These are phyloP conservation scores for Ptilodon capucinus DNA, from an alignment of 2,888 invertebrate species.

Conservation along the genomic window DNA sequence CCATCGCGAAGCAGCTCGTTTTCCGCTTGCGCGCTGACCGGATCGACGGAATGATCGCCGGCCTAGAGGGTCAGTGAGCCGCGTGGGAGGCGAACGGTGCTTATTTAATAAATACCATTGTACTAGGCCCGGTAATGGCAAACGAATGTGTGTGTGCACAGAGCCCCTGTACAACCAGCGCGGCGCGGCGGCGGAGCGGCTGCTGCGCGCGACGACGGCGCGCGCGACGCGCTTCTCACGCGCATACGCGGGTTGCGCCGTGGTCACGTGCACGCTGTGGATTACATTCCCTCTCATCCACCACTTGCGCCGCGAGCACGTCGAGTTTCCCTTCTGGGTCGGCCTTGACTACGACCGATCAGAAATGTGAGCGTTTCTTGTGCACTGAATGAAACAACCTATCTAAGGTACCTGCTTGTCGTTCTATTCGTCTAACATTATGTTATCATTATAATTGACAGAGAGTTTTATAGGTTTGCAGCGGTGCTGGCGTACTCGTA, in stretches of 20 bases:
- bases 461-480: slow-evolving; percentile 45
- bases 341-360: slow-evolving; percentile 27
- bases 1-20: slow-evolving; percentile 63
- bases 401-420: no score
- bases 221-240: slow-evolving; percentile 36
- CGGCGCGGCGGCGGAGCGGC: slow-evolving; percentile 7
- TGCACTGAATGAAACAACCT: no score
- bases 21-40: slow-evolving; percentile 43
- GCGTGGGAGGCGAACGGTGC: not conserved
- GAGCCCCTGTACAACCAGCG: slow-evolving; percentile 31
- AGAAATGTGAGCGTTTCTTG: slow-evolving; percentile 13
- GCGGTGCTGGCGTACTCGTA: slow-evolving; percentile 60
- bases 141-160: slow-evolving; percentile 18
- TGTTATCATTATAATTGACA: not conserved
- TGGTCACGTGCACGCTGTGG: slow-evolving; percentile 64
- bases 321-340: slow-evolving; percentile 52
- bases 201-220: slow-evolving; percentile 23
- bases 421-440: not conserved
- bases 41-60: slow-evolving; percentile 32
- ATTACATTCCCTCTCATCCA: slow-evolving; percentile 47
- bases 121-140: not conserved
- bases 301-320: slow-evolving; percentile 35
- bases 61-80: slow-evolving; percentile 29
- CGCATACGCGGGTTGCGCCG: slow-evolving; percentile 51
- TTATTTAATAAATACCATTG: not conserved